Evolutionary conservation across 2,113 vertebrate species (phyloP), one percentile per base, ranked within the genome.

Genomic region (Scophthalmus maximus): DNA sequence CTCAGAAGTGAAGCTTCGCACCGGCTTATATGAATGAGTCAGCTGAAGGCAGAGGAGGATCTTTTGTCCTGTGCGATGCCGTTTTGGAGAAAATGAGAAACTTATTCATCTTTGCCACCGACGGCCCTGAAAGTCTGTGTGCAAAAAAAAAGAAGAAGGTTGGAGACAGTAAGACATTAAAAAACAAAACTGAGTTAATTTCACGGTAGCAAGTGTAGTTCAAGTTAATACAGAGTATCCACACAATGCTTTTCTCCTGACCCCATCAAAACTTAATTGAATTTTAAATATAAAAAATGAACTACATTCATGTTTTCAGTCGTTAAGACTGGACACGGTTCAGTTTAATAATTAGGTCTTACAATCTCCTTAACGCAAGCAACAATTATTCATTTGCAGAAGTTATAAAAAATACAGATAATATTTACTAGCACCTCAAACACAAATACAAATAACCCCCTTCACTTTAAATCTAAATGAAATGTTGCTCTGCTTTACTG

Each of bases 261-360:
- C n/a, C n/a, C n/a, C n/a, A n/a, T n/a, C n/a, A n/a, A 25, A 25
- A 55, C 38, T 49, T 11, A 8, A 46, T 69, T 77, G 50, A 17
- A 69, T 56, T 60, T 27, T 5, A 73, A 46, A 29, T 0, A 66
- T 69, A 32, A 58, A 76, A 60, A 63, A 58, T 14, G 53, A 50
- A 59, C 58, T 14, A 27, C 20, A 71, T 38, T 64, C 7, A 46
- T 42, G 10, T 47, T 40, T n/a, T 20, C 18, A 50, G 32, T 56
- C 50, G 70, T 61, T 58, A 53, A 29, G 26, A 25, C 0, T 12
- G 6, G 11, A 29, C 36, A 59, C 4, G 30, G 4, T 3, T 49
- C 4, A 38, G 4, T 3, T 49, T 4, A n/a, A 26, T n/a, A 32
- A 55, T 65, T 15, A 55, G 44, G 22, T 44, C 32, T 56, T 18